These are phyloP conservation scores for Cyprinus carpio DNA, from an alignment of 2,113 vertebrate species.

Conservation along the genomic window DNA sequence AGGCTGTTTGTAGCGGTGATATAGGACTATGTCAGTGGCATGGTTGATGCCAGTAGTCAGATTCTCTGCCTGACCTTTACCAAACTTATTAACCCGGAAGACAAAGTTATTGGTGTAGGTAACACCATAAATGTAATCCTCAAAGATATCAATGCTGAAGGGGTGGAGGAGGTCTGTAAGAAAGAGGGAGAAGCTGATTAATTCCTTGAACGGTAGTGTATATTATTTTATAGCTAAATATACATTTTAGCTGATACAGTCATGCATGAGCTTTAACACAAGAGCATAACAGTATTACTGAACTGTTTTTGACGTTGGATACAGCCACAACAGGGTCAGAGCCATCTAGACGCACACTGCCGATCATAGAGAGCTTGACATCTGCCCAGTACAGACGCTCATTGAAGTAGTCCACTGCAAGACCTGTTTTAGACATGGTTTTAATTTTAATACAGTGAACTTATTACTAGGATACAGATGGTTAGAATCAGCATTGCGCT, in stretches of 20 bases:
- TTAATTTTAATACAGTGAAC: neutral
- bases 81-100: constrained; percentile 97
- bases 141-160: constrained; percentile 97
- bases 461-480: neutral
- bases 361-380: constrained; percentile 91
- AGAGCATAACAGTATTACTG: constrained; percentile 51
- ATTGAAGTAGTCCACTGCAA: constrained; percentile 95
- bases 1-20: constrained; percentile 94
- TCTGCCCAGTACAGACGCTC: constrained; percentile 97
- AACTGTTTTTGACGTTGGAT: constrained; percentile 86
- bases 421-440: constrained; percentile 71
- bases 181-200: neutral
- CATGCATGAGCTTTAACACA: neutral
- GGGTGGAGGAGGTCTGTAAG: constrained; percentile 89
- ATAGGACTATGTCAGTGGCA: constrained; percentile 89
- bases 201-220: neutral
- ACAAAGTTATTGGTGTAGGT: constrained; percentile 96
- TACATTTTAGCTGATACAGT: neutral
- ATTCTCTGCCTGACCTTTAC: constrained; percentile 85
- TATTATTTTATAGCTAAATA: neutral
- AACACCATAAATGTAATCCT: constrained; percentile 96
- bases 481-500: neutral
- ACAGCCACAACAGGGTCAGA: constrained; percentile 88
- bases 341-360: constrained; percentile 92
- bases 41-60: constrained; percentile 93